These are phyloP conservation scores for Takifugu rubripes DNA, from an alignment of 2,797 vertebrate genomes.

Conservation along the genomic window DNA sequence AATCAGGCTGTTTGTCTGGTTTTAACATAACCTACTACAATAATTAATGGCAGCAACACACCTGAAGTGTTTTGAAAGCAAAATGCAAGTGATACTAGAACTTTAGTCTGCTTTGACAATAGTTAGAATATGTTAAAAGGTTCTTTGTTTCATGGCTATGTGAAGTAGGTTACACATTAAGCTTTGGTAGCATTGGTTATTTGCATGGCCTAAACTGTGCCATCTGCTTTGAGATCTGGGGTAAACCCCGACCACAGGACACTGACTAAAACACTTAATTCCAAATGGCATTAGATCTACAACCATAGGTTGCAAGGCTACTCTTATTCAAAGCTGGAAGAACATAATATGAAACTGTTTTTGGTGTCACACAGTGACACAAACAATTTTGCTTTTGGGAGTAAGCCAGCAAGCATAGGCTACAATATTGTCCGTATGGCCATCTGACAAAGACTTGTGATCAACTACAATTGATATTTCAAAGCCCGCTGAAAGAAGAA, in stretches of 20 bases:
- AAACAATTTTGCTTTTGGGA: conserved; percentile 41
- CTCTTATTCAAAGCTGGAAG: conserved; percentile 31
- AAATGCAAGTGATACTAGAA: too few species aligned
- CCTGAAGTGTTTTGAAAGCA: too few species aligned
- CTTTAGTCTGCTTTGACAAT: too few species aligned
- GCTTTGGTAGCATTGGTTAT: conserved; percentile 32
- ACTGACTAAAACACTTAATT: conserved; percentile 49
- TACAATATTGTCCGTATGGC: conserved; percentile 41
- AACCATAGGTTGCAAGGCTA: conserved; percentile 47
- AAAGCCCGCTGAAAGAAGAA: conserved; percentile 47
- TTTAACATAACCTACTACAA: too few species aligned
- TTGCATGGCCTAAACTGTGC: conserved; percentile 63
- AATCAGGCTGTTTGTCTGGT: too few species aligned
- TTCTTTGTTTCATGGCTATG: too few species aligned
- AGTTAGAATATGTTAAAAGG: too few species aligned
- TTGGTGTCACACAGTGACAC: conserved; percentile 57
- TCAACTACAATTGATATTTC: conserved; percentile 52
- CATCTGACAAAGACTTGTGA: conserved; percentile 43
- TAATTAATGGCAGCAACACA: too few species aligned
- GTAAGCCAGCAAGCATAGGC: conserved; percentile 30
- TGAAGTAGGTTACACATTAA: too few species aligned
- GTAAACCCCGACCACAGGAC: conserved; percentile 57
- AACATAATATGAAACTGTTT: conserved; percentile 46
- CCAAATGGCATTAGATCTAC: conserved; percentile 51
- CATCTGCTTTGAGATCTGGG: conserved; percentile 66